Base-by-base conservation (phyloP, 92 coral and sea anemone species). In the Isaurus tuberculatus region DNA sequence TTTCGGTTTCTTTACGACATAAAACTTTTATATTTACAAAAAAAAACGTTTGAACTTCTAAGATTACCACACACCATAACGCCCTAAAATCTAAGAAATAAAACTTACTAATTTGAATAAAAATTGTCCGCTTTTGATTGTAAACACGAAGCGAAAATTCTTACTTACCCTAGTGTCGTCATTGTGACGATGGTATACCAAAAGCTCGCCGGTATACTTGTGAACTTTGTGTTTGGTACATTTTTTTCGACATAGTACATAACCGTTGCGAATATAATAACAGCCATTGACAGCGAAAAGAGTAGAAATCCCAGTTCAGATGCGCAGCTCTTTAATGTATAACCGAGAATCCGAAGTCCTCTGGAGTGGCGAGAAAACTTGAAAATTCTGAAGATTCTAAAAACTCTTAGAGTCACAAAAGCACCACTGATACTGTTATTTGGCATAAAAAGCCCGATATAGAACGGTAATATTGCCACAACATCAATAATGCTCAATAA, bases 121-220 rank as follows among this genome's bases (percentile, higher is more conserved):
- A 83, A 63, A 88, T 81, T 77, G 65, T 81, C 67, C 81, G 73
- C 84, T 49, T 84, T 70, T 72, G 81, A 87, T 83, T 17, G 89
- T 88, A 88, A 88, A 88, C 88, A 84, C 28, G 44, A 83, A 65
- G 65, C 36, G 77, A 46, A 66, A 40, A 36, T 32, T 70, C 79
- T 37, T 22, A 96, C 99, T 92, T 78, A 97, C 99, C 99, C 99
- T 49, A 97, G 75, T 29, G 99, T 97, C 3, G 99, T 97, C 99
- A 97, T 97, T 69, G 99, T 97, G 33, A 97, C 99, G 46, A 97
- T 97, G 14, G 99, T 97, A 75, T 97, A 97, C 99, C 99, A 97
- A 75, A 97, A 97, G 25, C 98, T 94, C 0, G 99, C 99, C 5
- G 99, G 99, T 34, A 97, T 97, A 70, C 99, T 97, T 6, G 93